These are phyloP conservation scores for Dendroctonus ponderosae DNA, from an alignment of 1,140 invertebrate species.

Conservation along the genomic window DNA sequence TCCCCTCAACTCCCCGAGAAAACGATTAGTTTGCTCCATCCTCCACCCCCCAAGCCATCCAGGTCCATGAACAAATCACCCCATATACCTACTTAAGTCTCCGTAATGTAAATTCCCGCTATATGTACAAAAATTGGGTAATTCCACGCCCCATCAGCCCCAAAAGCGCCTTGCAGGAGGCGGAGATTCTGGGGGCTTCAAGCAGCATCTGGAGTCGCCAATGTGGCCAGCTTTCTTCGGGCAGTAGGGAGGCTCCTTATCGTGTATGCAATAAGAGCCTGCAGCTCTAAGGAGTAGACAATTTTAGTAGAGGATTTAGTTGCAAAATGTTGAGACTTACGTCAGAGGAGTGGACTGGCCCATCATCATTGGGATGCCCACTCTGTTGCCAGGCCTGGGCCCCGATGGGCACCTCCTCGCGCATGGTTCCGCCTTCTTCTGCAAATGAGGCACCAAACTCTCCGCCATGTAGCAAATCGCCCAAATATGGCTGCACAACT, in stretches of 20 bases:
- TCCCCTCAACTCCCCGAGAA: too few species aligned
- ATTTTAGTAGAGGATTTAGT: neutral
- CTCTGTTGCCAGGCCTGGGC: conserved; percentile 54
- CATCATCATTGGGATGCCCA: conserved; percentile 52
- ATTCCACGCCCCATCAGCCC: neutral
- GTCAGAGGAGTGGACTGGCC: conserved; percentile 60
- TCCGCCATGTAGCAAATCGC: conserved; percentile 73
- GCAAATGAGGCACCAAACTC: conserved; percentile 56
- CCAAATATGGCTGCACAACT: conserved; percentile 73
- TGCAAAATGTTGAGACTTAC: conserved; percentile 43
- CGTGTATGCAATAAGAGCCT: conserved; percentile 67
- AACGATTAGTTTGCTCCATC: too few species aligned
- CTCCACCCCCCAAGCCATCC: too few species aligned
- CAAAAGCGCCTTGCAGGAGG: too few species aligned
- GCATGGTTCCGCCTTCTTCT: conserved; percentile 63
- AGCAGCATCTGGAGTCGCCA: conserved; percentile 67
- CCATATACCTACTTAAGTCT: neutral
- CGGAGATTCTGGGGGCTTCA: conserved; percentile 36
- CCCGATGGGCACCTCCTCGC: conserved; percentile 65
- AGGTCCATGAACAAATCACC: too few species aligned
- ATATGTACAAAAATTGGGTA: neutral
- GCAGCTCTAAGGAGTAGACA: conserved; percentile 52
- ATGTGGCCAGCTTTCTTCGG: conserved; percentile 55
- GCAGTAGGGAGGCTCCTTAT: conserved; percentile 65
- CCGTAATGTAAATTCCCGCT: neutral